A percentile compares a stretch with the other conserved stretches of the same genome.
phyloP scores from a whole-genome alignment of 2,888 invertebrate species.

The Desoria tigrina region DNA sequence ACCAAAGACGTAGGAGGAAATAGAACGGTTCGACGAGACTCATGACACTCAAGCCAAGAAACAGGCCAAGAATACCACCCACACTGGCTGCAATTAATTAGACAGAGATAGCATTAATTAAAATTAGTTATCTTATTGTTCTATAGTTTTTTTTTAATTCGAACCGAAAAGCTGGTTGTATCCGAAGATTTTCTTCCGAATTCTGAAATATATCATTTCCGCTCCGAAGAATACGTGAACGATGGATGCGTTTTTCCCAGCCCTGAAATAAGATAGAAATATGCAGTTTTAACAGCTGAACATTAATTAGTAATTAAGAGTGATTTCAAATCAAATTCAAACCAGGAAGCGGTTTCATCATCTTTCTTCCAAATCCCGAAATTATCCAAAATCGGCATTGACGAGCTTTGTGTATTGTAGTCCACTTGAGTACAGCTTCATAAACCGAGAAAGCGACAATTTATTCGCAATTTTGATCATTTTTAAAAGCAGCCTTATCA shows the following conservation, averaged over 20 bases:
- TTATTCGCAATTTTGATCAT: too few species aligned
- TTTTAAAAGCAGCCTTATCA: too few species aligned
- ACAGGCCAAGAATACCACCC: not conserved
- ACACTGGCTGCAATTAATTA: not conserved
- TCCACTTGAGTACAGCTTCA: slow-evolving; percentile 5
- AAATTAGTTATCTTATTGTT: not conserved
- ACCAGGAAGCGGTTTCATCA: not conserved
- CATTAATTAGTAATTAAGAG: not conserved
- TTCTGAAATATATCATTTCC: not conserved
- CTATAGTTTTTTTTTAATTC: not conserved
- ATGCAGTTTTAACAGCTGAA: too few species aligned
- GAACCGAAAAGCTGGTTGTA: slow-evolving; percentile 8
- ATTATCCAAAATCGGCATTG: not conserved
- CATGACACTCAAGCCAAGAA: not conserved
- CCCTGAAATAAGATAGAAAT: not conserved
- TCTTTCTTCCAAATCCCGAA: not conserved
- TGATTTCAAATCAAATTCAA: not conserved
- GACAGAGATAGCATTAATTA: not conserved
- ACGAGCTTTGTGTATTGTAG: not conserved
- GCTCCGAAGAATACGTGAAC: not conserved
- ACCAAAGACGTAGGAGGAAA: not conserved
- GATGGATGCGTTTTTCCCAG: too few species aligned
- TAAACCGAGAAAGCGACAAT: too few species aligned
- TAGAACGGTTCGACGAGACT: not conserved
- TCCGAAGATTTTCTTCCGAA: slow-evolving; percentile 2